Conservation (phyloP, 2,888 invertebrate genomes). For the Galerucella calmariensis region DNA sequence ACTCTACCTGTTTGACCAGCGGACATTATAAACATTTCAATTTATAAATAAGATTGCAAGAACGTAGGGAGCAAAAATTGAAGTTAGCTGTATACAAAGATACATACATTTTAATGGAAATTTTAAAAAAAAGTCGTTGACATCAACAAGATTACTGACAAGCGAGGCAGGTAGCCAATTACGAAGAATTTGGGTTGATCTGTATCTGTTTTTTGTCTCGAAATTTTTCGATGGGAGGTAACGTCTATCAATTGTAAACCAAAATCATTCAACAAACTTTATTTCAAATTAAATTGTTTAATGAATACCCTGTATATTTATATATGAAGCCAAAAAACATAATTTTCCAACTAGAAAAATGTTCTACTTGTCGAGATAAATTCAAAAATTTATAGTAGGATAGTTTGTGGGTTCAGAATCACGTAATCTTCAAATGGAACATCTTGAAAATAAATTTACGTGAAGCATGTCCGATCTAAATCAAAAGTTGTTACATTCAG, state of each 20-base stretch:
- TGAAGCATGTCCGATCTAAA: constrained; percentile 27
- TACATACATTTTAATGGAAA: too few species aligned
- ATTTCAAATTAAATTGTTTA: not conserved
- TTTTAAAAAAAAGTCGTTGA: too few species aligned
- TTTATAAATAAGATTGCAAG: too few species aligned
- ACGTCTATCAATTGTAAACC: not conserved
- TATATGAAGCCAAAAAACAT: too few species aligned
- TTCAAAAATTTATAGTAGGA: not conserved
- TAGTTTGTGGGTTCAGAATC: not conserved
- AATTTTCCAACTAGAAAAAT: too few species aligned
- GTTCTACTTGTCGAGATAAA: not conserved
- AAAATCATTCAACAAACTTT: not conserved
- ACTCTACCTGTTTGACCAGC: too few species aligned
- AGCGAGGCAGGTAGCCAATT: not conserved
- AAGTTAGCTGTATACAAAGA: too few species aligned
- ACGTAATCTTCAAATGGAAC: constrained; percentile 22
- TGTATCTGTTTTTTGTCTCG: not conserved
- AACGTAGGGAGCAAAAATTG: too few species aligned
- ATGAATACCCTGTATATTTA: not conserved
- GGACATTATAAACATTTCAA: too few species aligned
- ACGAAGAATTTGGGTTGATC: not conserved
- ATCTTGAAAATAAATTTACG: constrained; percentile 21
- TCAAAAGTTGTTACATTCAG: constrained; percentile 29
- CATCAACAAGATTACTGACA: too few species aligned
- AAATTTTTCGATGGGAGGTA: not conserved